phyloP scores from a whole-genome alignment of 2,888 invertebrate genomes.

The Orchesella flavescens region DNA sequence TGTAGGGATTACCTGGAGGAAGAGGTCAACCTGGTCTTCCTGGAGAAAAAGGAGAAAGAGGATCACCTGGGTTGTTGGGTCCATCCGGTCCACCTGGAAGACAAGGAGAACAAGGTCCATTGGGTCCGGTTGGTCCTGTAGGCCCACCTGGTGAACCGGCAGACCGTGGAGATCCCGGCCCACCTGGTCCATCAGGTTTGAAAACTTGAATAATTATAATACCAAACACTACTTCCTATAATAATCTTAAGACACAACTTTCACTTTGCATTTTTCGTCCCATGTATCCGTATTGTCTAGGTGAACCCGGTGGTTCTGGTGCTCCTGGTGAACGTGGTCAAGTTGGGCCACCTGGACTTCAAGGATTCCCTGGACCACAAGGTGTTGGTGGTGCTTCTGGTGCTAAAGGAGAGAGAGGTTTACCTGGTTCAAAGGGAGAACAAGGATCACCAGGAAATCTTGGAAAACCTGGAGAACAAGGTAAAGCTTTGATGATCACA shows the following conservation, averaged over 20 bases:
- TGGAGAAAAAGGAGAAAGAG: constrained; percentile 86
- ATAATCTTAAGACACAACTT: too few species aligned
- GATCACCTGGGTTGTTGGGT: constrained; percentile 81
- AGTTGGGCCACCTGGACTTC: constrained; percentile 82
- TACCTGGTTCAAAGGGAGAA: constrained; percentile 82
- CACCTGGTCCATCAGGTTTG: constrained; percentile 78
- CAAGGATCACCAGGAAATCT: constrained; percentile 80
- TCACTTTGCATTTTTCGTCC: background rate
- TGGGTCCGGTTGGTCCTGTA: constrained; percentile 83
- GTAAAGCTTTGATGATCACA: constrained; percentile 30
- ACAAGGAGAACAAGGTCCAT: constrained; percentile 84
- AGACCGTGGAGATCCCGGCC: constrained; percentile 85
- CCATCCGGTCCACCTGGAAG: constrained; percentile 85
- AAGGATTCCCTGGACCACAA: constrained; percentile 78
- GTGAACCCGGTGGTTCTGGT: constrained; percentile 84
- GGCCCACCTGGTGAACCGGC: constrained; percentile 88
- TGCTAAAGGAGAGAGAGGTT: constrained; percentile 83
- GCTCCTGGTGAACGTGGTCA: constrained; percentile 84
- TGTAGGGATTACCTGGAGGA: constrained; percentile 80
- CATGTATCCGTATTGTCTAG: constrained; percentile 74
- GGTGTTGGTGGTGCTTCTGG: constrained; percentile 81
- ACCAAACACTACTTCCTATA: too few species aligned
- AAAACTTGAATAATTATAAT: background rate
- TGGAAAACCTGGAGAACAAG: constrained; percentile 80
- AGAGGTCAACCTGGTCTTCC: constrained; percentile 80